These are phyloP conservation scores for Gonatopus flavifemur DNA, from an alignment of 1,140 invertebrate species.

Conservation along the genomic window DNA sequence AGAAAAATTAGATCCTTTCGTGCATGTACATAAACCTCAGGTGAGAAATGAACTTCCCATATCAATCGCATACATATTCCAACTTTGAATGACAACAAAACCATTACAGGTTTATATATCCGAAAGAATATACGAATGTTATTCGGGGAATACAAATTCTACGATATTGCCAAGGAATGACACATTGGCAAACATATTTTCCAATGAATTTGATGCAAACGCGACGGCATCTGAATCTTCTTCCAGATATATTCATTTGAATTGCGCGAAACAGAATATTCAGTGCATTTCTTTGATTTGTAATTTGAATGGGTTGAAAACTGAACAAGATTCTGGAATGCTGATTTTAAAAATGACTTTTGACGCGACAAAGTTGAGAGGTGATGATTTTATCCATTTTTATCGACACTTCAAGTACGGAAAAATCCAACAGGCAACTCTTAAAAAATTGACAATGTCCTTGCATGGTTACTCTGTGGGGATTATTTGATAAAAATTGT, in stretches of 20 bases:
- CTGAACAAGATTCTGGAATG: slow-evolving; percentile 27
- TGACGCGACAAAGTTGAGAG: slow-evolving; percentile 18
- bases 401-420: too few relatives aligned
- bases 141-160: not conserved
- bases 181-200: not conserved
- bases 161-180: not conserved
- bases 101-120: slow-evolving; percentile 27
- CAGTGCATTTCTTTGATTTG: slow-evolving; percentile 27
- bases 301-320: slow-evolving; percentile 23
- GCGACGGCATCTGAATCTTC: not conserved
- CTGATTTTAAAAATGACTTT: slow-evolving; percentile 27
- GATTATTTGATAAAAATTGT: not conserved
- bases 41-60: slow-evolving; percentile 20
- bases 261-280: slow-evolving; percentile 27
- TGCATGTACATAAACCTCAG: slow-evolving; percentile 21
- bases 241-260: slow-evolving; percentile 16
- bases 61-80: too few relatives aligned
- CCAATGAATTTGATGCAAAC: too few relatives aligned
- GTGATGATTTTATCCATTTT: slow-evolving; percentile 9
- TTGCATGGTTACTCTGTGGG: too few relatives aligned
- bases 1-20: slow-evolving; percentile 10
- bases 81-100: not conserved
- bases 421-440: too few relatives aligned
- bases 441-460: too few relatives aligned
- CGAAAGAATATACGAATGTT: slow-evolving; percentile 23